A percentile compares a stretch with the other conserved stretches of the same genome.
Conservation (phyloP, 2,888 invertebrate genomes). For the Drosophila rellima region DNA sequence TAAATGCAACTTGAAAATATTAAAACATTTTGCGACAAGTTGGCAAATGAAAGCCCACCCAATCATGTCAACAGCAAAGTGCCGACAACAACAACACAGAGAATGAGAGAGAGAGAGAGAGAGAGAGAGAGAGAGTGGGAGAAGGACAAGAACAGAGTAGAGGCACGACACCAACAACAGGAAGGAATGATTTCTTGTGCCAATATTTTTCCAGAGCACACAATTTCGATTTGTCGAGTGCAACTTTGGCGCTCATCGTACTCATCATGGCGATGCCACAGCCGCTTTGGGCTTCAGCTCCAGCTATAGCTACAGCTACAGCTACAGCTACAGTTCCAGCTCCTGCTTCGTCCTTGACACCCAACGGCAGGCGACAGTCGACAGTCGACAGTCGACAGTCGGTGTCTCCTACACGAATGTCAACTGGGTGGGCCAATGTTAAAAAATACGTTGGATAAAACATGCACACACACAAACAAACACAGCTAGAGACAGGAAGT, state of each 20-base stretch:
- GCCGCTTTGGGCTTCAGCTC: constrained; percentile 55
- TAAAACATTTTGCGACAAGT: constrained; percentile 82
- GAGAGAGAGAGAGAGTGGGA: background rate
- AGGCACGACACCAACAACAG: constrained; percentile 78
- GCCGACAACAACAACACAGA: constrained; percentile 47
- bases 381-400: constrained; percentile 21
- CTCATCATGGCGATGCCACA: constrained; percentile 68
- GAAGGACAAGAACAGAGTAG: constrained; percentile 8
- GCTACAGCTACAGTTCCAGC: constrained; percentile 36
- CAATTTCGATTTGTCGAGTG: constrained; percentile 86
- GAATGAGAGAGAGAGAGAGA: background rate
- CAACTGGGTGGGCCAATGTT: constrained; percentile 61
- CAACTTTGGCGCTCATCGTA: constrained; percentile 82
- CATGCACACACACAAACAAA: constrained; percentile 47
- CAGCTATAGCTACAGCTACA: constrained; percentile 34
- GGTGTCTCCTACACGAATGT: constrained; percentile 68
- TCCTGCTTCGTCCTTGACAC: constrained; percentile 74
- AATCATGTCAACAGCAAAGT: constrained; percentile 80
- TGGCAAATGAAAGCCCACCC: constrained; percentile 80
- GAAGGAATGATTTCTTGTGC: constrained; percentile 85
- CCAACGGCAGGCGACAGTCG: constrained; percentile 46
- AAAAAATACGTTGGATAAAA: constrained; percentile 70
- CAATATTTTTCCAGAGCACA: constrained; percentile 85
- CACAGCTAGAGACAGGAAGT: constrained; percentile 28
- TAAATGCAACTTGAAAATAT: constrained; percentile 82